These are phyloP conservation scores for Geopemphigus sp. DNA, from an alignment of 1,140 invertebrate genomes.

Conservation along the genomic window DNA sequence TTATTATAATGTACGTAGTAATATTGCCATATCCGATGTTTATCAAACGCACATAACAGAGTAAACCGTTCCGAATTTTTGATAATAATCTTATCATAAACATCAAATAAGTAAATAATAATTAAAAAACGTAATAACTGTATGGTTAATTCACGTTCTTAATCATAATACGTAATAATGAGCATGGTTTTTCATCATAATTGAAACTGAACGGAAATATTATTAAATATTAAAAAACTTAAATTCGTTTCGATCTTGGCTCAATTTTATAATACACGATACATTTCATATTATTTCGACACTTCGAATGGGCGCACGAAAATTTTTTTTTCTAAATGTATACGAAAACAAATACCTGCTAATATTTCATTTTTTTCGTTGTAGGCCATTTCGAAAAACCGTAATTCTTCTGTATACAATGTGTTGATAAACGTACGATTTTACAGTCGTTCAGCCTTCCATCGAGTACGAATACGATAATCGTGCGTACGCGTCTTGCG, in stretches of 20 bases:
- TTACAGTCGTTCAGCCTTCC: not conserved
- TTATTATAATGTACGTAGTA: not conserved
- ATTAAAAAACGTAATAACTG: too few species aligned
- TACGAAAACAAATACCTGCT: not conserved
- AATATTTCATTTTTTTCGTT: conserved; percentile 12
- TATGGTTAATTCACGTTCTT: too few species aligned
- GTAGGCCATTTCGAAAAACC: not conserved
- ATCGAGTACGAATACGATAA: not conserved
- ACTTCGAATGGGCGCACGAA: too few species aligned
- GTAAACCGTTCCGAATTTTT: not conserved
- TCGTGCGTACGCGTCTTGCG: not conserved
- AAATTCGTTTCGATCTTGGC: too few species aligned
- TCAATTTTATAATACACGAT: too few species aligned
- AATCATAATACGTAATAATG: too few species aligned
- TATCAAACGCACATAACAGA: not conserved
- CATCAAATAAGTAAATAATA: too few species aligned
- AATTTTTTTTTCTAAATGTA: too few species aligned
- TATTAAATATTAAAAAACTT: too few species aligned
- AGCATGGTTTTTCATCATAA: too few species aligned
- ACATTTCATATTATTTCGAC: too few species aligned
- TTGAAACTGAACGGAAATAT: too few species aligned
- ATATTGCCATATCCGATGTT: not conserved
- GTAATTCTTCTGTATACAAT: not conserved
- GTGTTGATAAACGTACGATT: not conserved
- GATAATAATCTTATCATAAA: conserved; percentile 4